A percentile compares a stretch with the other conserved stretches of the same genome.
phyloP scores from a whole-genome alignment of 2,888 invertebrate genomes.

The Glaucopsyche alexis region DNA sequence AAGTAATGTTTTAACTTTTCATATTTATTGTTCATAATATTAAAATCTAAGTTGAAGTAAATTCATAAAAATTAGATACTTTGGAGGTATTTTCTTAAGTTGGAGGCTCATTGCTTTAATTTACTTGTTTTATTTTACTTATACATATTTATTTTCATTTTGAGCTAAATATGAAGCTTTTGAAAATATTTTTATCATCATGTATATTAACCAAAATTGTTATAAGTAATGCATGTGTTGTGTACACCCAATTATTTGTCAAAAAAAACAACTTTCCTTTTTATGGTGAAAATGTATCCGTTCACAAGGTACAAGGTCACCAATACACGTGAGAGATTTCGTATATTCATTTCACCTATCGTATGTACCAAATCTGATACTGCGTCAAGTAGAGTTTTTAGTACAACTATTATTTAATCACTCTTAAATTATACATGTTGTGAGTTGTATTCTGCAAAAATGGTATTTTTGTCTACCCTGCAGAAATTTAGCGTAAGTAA shows the following conservation, averaged over 20 bases:
- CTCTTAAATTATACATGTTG: too few relatives aligned
- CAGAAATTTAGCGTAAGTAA: too few relatives aligned
- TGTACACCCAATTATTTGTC: not conserved
- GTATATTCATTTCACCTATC: not conserved
- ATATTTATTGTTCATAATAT: not conserved
- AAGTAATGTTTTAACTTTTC: not conserved
- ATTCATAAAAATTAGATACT: too few relatives aligned
- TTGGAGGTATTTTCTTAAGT: too few relatives aligned
- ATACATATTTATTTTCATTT: not conserved
- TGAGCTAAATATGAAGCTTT: too few relatives aligned
- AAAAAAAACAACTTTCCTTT: slow-evolving; percentile 20
- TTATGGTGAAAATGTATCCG: slow-evolving; percentile 24
- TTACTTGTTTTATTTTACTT: not conserved
- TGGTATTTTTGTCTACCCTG: too few relatives aligned
- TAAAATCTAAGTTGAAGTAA: not conserved
- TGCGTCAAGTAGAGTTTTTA: too few relatives aligned
- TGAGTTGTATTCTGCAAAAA: too few relatives aligned
- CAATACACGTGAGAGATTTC: not conserved
- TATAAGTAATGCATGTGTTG: not conserved
- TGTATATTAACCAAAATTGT: not conserved
- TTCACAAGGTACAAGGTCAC: slow-evolving; percentile 5
- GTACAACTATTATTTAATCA: too few relatives aligned
- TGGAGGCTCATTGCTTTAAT: not conserved
- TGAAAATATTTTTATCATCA: not conserved
- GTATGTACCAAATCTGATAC: not conserved